Percentiles rank a stretch among this genome's conserved stretches.
These are phyloP conservation scores for Drosophila arawakana DNA, from an alignment of 1,140 invertebrate species.

Conservation along the genomic window DNA sequence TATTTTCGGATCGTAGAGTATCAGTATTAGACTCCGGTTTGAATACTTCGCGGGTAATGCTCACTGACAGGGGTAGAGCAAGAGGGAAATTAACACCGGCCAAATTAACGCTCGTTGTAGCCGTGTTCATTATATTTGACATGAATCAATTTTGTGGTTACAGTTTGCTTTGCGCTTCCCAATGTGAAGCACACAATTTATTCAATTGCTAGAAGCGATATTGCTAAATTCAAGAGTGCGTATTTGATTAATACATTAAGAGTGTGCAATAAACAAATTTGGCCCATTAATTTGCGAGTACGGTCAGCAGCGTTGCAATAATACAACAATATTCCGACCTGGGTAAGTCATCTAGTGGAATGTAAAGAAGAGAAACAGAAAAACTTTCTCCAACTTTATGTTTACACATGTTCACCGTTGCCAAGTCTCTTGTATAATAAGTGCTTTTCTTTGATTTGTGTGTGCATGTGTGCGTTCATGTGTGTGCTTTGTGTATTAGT, in stretches of 20 bases:
- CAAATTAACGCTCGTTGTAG: neutral
- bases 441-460: too few species aligned
- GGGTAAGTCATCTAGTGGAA: conserved; percentile 17
- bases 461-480: too few species aligned
- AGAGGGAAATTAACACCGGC: neutral
- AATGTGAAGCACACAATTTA: neutral
- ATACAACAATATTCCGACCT: neutral
- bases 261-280: conserved; percentile 21
- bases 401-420: conserved; percentile 2
- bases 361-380: neutral
- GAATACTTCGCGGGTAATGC: conserved; percentile 12
- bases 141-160: neutral
- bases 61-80: neutral
- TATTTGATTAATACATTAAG: conserved; percentile 9
- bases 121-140: neutral
- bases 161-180: conserved; percentile 10
- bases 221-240: neutral
- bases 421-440: conserved; percentile 7
- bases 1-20: neutral
- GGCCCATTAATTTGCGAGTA: neutral
- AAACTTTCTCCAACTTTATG: conserved; percentile 36
- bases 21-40: neutral
- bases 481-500: conserved; percentile 3
- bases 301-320: neutral
- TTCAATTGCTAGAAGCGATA: conserved; percentile 8